Evolutionary conservation across 2,113 vertebrate genomes (phyloP), one percentile per base, ranked within the genome.

Genomic region (Apteryx mantelli): DNA sequence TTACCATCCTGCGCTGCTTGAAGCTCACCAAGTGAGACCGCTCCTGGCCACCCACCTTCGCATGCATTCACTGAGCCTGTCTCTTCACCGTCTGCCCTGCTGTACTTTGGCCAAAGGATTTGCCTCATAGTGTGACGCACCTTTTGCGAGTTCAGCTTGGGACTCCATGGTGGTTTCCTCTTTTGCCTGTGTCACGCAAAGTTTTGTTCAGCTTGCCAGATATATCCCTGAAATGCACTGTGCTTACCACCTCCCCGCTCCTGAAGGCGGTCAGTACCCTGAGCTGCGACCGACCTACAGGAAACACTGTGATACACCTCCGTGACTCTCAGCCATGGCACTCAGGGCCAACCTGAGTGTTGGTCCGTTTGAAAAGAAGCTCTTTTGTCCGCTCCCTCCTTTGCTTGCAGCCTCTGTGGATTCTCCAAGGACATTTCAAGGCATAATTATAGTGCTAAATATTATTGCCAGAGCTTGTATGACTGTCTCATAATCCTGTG

Each of bases 391-490:
- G 0, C 12, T 50, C 65, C 25, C 76, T 91, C 64, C 21, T 75
- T 34, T 28, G 58, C 64, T 82, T 21, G 60, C 20, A 94, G 86
- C 42, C 77, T 93, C 30, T n/a, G 76, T 70, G 44, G 40, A 40
- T 79, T 81, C 46, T 70, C 61, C 90, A 73, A 80, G 87, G 81
- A 70, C 84, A 3, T 56, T 65, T 38, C 82, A 36, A 73, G 55
- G 14, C 48, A 26, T 40, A 95, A 84, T 77, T 95, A 53, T 0
- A 36, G 76, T 5, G 46, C 83, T 87, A 69, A 76, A 82, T 32
- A 25, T 56, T 73, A 25, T 6, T 36, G 48, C 74, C 70, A 1
- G 6, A 50, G 80, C 79, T 83, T 0, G 1, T 40, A 2, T 8
- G 88, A 60, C 75, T 2, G 0, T 28, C 76, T 86, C 13, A 22